Evolutionary conservation across 2,113 vertebrate genomes (phyloP).

Genomic region (Pseudorhombus dupliciocellatus): DNA sequence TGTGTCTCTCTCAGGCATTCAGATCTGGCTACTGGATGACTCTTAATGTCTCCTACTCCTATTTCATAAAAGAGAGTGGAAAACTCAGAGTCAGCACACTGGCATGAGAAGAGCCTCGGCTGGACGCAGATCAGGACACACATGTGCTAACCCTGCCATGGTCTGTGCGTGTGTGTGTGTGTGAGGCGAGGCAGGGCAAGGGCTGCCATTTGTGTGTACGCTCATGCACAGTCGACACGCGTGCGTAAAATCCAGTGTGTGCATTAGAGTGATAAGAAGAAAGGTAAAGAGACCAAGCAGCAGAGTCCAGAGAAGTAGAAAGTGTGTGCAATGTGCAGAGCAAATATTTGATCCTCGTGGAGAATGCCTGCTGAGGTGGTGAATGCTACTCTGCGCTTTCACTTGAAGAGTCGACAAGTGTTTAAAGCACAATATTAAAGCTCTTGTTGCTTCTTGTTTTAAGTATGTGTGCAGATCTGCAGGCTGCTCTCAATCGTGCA

Average conservation of each 20-base stretch:
- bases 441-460: background rate
- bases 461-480: slow-evolving; percentile 22
- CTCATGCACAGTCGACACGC: background rate
- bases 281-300: slow-evolving; percentile 7
- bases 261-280: slow-evolving; percentile 21
- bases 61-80: slow-evolving; percentile 78
- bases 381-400: background rate
- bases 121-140: slow-evolving; percentile 76
- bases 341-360: slow-evolving; percentile 29
- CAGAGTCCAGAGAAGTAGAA: slow-evolving; percentile 9
- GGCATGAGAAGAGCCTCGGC: slow-evolving; percentile 68
- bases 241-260: slow-evolving; percentile 31
- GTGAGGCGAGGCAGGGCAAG: background rate
- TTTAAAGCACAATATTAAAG: no score
- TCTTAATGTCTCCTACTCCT: slow-evolving; percentile 69
- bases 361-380: slow-evolving; percentile 12
- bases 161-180: slow-evolving; percentile 16
- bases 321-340: background rate
- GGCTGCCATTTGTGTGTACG: slow-evolving; percentile 16
- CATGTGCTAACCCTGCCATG: slow-evolving; percentile 67
- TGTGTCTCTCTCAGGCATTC: slow-evolving; percentile 43
- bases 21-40: slow-evolving; percentile 58
- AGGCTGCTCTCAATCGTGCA: slow-evolving; percentile 15
- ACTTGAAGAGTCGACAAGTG: background rate
- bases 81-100: slow-evolving; percentile 79